These are phyloP conservation scores for Camptogramma bilineatum DNA, from an alignment of 2,888 invertebrate genomes.

Conservation along the genomic window DNA sequence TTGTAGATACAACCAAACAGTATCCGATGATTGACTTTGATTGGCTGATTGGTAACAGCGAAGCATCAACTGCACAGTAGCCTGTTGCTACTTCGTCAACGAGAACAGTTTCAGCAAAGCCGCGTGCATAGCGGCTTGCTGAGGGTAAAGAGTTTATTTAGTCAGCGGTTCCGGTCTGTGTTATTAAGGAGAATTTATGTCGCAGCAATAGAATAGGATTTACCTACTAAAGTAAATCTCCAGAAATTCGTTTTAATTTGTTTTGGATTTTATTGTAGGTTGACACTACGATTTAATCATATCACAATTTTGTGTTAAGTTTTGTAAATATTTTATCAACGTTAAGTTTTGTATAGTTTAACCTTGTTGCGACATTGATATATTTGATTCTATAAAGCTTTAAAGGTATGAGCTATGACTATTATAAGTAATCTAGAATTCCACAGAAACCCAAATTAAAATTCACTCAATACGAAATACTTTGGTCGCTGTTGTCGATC, in stretches of 20 bases:
- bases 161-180: constrained; percentile 53
- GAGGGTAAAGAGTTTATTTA: constrained; percentile 62
- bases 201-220: constrained; percentile 3
- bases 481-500: background rate
- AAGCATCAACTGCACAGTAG: constrained; percentile 74
- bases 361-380: constrained; percentile 14
- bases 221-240: background rate
- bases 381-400: background rate
- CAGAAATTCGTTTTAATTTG: background rate
- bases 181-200: constrained; percentile 37
- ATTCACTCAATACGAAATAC: constrained; percentile 7
- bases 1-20: constrained; percentile 85
- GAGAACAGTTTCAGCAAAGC: constrained; percentile 60
- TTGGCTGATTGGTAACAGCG: constrained; percentile 83
- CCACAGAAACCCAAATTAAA: constrained; percentile 29
- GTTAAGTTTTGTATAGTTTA: constrained; percentile 20
- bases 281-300: background rate
- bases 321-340: constrained; percentile 12
- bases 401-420: constrained; percentile 2
- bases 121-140: constrained; percentile 50
- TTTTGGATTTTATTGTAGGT: background rate
- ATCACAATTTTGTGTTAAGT: constrained; percentile 2
- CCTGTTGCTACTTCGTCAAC: constrained; percentile 66
- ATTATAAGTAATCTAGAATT: constrained; percentile 15
- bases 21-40: constrained; percentile 86